Conservation (phyloP, 2,113 vertebrate species). For the Leucosticte australis region DNA sequence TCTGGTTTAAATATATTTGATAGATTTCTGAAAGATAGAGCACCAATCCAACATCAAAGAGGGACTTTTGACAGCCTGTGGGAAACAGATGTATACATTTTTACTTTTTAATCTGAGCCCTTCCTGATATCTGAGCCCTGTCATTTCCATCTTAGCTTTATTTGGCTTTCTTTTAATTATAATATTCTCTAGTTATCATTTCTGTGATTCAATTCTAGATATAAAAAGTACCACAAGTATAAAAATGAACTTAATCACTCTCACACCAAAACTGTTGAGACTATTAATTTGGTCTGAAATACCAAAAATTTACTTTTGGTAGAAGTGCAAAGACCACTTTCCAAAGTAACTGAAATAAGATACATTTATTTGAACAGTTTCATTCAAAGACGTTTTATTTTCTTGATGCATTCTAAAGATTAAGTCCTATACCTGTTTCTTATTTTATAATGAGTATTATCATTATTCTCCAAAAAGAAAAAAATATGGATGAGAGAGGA, state of each 20-base stretch:
- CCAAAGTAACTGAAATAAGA: background rate
- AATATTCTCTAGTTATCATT: background rate
- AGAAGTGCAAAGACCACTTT: background rate
- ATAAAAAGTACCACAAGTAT: background rate
- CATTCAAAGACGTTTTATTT: background rate
- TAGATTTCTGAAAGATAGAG: background rate
- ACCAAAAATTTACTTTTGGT: background rate
- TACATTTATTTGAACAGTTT: background rate
- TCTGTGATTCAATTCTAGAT: background rate
- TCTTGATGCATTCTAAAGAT: background rate
- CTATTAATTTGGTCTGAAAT: background rate
- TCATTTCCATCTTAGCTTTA: background rate
- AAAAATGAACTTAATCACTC: background rate
- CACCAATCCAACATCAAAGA: background rate
- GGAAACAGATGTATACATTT: background rate
- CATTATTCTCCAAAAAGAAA: background rate
- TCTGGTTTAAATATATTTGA: background rate
- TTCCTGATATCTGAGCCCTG: background rate
- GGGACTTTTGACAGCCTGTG: background rate
- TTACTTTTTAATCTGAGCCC: background rate
- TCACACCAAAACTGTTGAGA: background rate
- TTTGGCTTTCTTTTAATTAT: background rate
- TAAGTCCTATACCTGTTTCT: background rate
- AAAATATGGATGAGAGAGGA: background rate
- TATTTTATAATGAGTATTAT: background rate